Evolutionary conservation across 1,140 invertebrate species (phyloP), one percentile per base, ranked within the genome.

Genomic region (Diorhabda sublineata): DNA sequence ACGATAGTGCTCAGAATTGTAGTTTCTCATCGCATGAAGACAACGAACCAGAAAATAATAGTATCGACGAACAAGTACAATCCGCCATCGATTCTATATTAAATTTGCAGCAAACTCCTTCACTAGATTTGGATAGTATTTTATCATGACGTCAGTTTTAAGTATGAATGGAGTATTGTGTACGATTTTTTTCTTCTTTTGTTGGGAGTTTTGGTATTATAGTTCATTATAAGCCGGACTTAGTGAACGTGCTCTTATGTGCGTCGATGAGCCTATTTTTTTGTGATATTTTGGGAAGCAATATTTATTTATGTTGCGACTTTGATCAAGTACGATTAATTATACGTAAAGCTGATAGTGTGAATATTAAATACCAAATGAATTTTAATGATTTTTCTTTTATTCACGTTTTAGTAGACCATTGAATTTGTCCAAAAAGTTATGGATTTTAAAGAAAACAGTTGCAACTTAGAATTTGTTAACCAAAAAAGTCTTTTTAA

Each of bases 31-130:
- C 69, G 26, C 70, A 74, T 56, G 70, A 77, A 67, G 79, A 75
- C 5, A 78, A 78, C 41, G 78, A 77, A 45, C 78, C 81, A 61
- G 83, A 84, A 43, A 82, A 84, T 61, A 88, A 86, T 69, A 86
- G 89, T 69, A 89, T 92, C 58, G 90, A 88, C 67, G 88, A 90
- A 6, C 91, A 92, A 77, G 90, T 92, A 56, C 89, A 91, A 78
- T 90, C 88, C 71, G 90, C 91, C 61, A 92, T 92, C 66, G 90
- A 92, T 75, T 90, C 89, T 75, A 92, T 92, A 74, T 82, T 91
- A 43, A 91, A 90, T 80, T 80, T 91, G 69, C 90, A 91, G 75
- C 80, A 81, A 66, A 77, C 70, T 60, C 76, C 76, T 11, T 70
- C 75, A 41, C 67, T 78, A 42, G 78, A 80, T 71, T 71, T 81